These are phyloP conservation scores for Zhengitettix transpicula DNA, from an alignment of 2,888 invertebrate species.

Conservation along the genomic window DNA sequence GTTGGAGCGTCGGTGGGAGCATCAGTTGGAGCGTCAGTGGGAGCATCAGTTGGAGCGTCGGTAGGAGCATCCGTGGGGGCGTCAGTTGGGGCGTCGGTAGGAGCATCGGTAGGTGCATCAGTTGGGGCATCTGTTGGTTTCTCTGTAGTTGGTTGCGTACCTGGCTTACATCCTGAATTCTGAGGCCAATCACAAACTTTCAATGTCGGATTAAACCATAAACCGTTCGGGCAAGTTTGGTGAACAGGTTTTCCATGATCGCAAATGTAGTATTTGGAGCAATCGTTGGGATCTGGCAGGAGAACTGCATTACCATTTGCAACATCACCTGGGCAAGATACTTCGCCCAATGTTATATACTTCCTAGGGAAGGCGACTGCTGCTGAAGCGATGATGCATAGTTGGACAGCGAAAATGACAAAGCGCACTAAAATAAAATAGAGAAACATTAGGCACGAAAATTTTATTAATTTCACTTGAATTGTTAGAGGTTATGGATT, in stretches of 20 bases:
- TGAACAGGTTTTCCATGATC: slow-evolving; percentile 1
- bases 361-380: neutral
- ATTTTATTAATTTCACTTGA: no score
- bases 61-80: neutral
- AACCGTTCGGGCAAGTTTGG: slow-evolving; percentile 3
- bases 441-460: no score
- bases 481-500: no score
- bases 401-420: no score
- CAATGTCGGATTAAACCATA: slow-evolving; percentile 5
- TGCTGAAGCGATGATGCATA: no score
- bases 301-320: neutral
- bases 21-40: neutral
- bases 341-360: no score
- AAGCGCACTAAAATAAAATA: no score
- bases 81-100: neutral
- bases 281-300: slow-evolving; percentile 4
- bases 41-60: neutral
- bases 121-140: neutral
- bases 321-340: no score
- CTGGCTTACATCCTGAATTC: neutral
- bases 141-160: neutral
- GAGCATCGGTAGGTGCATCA: neutral
- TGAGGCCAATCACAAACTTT: slow-evolving; percentile 7
- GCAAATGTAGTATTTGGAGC: slow-evolving; percentile 5
- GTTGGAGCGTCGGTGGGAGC: neutral